These are phyloP conservation scores for Onthophagus sagittarius DNA, from an alignment of 2,888 invertebrate genomes.

Conservation along the genomic window DNA sequence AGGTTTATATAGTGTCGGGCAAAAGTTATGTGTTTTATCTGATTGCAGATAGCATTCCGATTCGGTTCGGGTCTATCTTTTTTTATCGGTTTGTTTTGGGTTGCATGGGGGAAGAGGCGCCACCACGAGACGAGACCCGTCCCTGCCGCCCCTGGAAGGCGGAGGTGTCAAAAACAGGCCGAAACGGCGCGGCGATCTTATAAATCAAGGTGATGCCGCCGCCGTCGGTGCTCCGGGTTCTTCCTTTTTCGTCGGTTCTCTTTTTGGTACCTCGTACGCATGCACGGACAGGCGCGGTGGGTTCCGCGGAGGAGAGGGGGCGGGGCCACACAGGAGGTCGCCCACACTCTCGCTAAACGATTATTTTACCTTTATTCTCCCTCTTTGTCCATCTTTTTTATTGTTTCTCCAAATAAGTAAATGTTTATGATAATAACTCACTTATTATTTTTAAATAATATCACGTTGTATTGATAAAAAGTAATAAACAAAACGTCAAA, in stretches of 20 bases:
- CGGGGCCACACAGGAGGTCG: background rate
- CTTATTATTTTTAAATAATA: background rate
- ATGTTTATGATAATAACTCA: background rate
- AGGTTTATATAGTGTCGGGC: background rate
- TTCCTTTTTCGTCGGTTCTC: background rate
- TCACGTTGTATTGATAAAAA: background rate
- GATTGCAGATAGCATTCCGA: background rate
- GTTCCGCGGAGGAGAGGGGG: background rate
- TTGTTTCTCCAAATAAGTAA: too few species aligned
- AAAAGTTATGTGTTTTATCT: background rate
- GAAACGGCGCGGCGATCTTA: slow-evolving; percentile 10
- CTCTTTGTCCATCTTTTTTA: background rate
- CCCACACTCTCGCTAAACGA: background rate
- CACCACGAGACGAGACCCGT: background rate
- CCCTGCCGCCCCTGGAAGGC: background rate
- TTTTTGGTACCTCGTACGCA: background rate
- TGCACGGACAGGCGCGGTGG: background rate
- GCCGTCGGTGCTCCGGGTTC: background rate
- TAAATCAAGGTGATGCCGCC: slow-evolving; percentile 3
- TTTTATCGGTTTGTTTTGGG: background rate
- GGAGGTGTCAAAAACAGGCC: slow-evolving; percentile 11
- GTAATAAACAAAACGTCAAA: background rate
- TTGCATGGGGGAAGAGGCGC: background rate
- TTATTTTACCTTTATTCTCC: background rate
- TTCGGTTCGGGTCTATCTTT: background rate